Conservation (phyloP, 2,113 vertebrate species). For the Neogale vison region DNA sequence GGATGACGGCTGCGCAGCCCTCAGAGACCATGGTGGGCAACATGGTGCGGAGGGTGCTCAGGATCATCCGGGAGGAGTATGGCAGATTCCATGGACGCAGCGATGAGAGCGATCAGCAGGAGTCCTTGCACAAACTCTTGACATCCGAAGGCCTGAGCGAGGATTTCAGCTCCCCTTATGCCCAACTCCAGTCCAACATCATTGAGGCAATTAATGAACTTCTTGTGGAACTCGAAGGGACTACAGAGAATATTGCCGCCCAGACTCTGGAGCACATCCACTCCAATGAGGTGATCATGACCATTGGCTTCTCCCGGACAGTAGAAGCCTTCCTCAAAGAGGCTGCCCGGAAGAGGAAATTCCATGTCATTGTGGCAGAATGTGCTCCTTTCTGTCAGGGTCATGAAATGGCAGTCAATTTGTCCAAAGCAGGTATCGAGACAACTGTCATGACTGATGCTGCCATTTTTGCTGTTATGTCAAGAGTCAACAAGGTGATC, state of each 20-base stretch:
- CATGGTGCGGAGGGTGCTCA: slow-evolving; percentile 96
- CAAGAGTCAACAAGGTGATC: slow-evolving; percentile 99
- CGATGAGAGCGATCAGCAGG: slow-evolving; percentile 97
- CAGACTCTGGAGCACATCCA: slow-evolving; percentile 99
- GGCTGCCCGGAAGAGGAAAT: slow-evolving; percentile 94
- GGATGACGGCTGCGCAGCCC: slow-evolving; percentile 93
- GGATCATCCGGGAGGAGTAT: slow-evolving; percentile 97
- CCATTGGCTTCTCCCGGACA: slow-evolving; percentile 94
- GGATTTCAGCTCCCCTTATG: slow-evolving; percentile 92
- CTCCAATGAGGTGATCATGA: slow-evolving; percentile 99
- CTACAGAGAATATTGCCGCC: slow-evolving; percentile 95
- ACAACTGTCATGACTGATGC: slow-evolving; percentile 98
- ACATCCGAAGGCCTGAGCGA: slow-evolving; percentile 92
- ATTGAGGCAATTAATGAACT: slow-evolving; percentile 97
- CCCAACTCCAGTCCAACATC: slow-evolving; percentile 92
- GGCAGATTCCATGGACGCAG: slow-evolving; percentile 94
- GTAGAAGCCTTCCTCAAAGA: slow-evolving; percentile 96
- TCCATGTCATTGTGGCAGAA: slow-evolving; percentile 98
- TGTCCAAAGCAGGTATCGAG: slow-evolving; percentile 94
- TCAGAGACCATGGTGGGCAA: slow-evolving; percentile 98
- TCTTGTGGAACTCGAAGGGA: slow-evolving; percentile 96
- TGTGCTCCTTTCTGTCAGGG: slow-evolving; percentile 99
- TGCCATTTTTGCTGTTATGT: slow-evolving; percentile 99
- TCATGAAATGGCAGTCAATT: slow-evolving; percentile 95
- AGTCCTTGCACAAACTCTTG: slow-evolving; percentile 97